Conservation (phyloP, 2,888 invertebrate species). For the Gymnoscelis rufifasciata region DNA sequence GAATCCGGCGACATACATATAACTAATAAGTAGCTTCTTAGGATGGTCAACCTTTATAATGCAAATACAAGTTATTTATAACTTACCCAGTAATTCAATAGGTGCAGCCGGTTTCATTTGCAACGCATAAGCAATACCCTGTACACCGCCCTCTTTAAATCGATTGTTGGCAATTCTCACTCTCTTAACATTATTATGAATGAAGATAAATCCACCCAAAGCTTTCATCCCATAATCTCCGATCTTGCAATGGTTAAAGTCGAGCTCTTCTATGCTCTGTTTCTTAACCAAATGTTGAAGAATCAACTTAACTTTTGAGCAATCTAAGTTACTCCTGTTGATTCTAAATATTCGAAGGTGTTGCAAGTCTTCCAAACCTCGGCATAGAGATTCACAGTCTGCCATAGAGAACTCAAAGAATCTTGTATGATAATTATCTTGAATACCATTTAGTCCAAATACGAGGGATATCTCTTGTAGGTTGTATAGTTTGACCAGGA, state of each 20-base stretch:
- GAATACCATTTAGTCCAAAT: constrained; percentile 65
- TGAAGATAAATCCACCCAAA: constrained; percentile 76
- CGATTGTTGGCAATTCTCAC: constrained; percentile 77
- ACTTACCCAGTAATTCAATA: constrained; percentile 61
- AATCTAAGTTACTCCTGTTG: constrained; percentile 80
- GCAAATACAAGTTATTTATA: too few relatives aligned
- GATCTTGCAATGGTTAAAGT: constrained; percentile 83
- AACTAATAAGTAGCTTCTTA: too few relatives aligned
- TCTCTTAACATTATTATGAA: constrained; percentile 66
- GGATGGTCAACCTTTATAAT: too few relatives aligned
- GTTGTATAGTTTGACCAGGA: constrained; percentile 71
- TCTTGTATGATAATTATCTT: constrained; percentile 75
- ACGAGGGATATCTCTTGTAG: constrained; percentile 72
- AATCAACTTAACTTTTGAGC: constrained; percentile 78
- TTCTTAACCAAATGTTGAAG: constrained; percentile 74
- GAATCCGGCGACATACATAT: too few relatives aligned
- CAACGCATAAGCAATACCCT: constrained; percentile 75
- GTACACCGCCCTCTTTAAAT: constrained; percentile 74
- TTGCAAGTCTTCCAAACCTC: constrained; percentile 65
- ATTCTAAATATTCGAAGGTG: constrained; percentile 75
- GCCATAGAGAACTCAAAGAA: constrained; percentile 80
- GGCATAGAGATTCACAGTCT: constrained; percentile 79
- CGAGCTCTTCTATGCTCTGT: constrained; percentile 76
- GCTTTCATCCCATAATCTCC: constrained; percentile 82
- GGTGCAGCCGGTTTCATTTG: constrained; percentile 72